Percentiles rank a stretch among this genome's conserved stretches.
These are phyloP conservation scores for Ellobium chinense DNA, from an alignment of 2,888 invertebrate species.

Conservation along the genomic window DNA sequence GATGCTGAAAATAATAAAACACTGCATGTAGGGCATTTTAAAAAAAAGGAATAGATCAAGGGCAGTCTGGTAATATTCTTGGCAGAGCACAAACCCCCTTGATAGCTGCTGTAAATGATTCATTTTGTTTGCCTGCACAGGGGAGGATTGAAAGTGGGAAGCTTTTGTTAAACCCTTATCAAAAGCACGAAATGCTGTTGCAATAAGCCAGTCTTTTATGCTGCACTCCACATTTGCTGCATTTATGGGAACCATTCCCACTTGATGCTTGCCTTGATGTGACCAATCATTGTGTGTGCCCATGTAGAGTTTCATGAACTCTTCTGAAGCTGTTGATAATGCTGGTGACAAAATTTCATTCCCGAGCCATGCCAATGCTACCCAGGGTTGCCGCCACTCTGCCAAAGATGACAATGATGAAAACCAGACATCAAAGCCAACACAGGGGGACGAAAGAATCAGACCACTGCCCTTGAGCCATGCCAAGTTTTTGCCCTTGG, in stretches of 20 bases:
- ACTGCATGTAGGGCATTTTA: too few relatives aligned
- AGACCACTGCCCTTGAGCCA: slow-evolving; percentile 34
- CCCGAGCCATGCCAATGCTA: neutral
- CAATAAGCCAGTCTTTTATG: too few relatives aligned
- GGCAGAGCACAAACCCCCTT: slow-evolving; percentile 17
- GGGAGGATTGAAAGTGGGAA: slow-evolving; percentile 26
- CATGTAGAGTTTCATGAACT: too few relatives aligned
- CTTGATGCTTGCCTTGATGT: too few relatives aligned
- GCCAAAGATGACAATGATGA: slow-evolving; percentile 6
- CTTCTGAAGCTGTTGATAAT: too few relatives aligned
- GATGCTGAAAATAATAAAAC: neutral
- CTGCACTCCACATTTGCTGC: too few relatives aligned
- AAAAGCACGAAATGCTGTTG: neutral
- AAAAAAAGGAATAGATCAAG: neutral
- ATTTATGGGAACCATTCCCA: too few relatives aligned
- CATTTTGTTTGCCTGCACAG: slow-evolving; percentile 13
- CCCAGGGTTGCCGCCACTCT: neutral
- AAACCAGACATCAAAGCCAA: slow-evolving; percentile 1
- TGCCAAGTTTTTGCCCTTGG: slow-evolving; percentile 42
- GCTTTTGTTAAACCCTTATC: neutral
- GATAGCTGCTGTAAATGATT: neutral
- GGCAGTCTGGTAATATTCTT: slow-evolving; percentile 16
- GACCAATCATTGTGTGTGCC: too few relatives aligned
- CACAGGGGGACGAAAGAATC: neutral
- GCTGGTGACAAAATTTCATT: neutral